Conservation (phyloP, 2,113 vertebrate genomes). For the Oreotragus oreotragus region DNA sequence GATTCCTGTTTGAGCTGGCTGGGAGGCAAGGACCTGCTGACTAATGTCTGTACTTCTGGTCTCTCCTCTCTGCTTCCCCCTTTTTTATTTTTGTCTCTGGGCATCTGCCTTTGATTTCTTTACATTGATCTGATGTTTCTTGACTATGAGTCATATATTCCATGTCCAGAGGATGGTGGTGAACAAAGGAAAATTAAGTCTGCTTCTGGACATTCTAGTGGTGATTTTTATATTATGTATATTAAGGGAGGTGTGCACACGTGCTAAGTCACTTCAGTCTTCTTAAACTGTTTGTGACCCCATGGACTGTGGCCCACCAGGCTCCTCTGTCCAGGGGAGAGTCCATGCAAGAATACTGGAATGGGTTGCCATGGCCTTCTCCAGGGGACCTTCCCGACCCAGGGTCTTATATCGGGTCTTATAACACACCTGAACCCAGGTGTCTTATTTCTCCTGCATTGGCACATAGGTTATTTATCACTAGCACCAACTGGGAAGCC, state of each 20-base stretch:
- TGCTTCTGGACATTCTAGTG: background rate
- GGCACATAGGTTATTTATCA: background rate
- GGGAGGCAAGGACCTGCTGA: rapidly evolving
- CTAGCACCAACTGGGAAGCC: background rate
- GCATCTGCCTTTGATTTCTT: background rate
- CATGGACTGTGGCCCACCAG: background rate
- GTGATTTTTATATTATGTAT: background rate
- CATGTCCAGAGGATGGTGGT: rapidly evolving
- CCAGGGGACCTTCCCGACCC: background rate
- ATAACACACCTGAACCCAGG: background rate
- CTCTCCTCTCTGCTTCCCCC: background rate
- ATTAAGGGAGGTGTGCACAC: background rate
- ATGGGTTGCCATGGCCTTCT: background rate
- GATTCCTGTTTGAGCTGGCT: background rate
- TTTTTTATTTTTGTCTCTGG: background rate
- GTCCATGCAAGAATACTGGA: background rate
- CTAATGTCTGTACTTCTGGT: background rate
- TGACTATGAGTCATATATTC: rapidly evolving
- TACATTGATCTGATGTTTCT: rapidly evolving
- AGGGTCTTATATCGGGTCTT: background rate
- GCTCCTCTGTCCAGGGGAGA: background rate
- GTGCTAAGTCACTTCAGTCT: background rate
- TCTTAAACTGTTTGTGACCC: background rate
- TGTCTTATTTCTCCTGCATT: background rate
- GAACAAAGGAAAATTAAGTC: background rate